phyloP scores from a whole-genome alignment of 2,113 vertebrate species.

The Mesoclemmys tuberculata region DNA sequence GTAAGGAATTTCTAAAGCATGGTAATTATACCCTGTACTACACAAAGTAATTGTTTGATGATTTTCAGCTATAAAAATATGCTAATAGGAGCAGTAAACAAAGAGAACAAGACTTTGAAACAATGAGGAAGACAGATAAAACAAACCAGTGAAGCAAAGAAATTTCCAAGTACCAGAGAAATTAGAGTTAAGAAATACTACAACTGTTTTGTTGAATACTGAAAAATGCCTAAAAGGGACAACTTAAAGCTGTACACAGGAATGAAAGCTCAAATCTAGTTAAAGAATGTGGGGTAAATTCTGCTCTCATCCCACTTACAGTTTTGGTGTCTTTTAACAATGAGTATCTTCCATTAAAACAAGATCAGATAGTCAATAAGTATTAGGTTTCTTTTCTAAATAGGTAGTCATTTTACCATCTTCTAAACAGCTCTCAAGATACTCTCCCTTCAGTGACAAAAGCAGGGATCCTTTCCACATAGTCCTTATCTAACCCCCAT shows the following conservation, averaged over 20 bases:
- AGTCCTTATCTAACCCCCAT: not conserved
- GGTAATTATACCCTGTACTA: not conserved
- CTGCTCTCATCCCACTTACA: not conserved
- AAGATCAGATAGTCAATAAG: not conserved
- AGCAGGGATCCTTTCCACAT: not conserved
- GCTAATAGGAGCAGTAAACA: constrained; percentile 44
- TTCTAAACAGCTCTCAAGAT: not conserved
- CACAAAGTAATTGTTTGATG: constrained; percentile 8
- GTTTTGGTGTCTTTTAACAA: not conserved
- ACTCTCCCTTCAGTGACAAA: not conserved
- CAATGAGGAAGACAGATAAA: constrained; percentile 7
- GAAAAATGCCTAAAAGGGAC: not conserved
- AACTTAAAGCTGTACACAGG: not conserved
- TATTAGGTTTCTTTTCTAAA: not conserved
- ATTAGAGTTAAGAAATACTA: not conserved
- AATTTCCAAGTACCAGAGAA: not conserved
- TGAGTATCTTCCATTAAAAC: not conserved
- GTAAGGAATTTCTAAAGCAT: constrained; percentile 16
- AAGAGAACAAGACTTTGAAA: constrained; percentile 31
- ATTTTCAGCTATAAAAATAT: constrained; percentile 44
- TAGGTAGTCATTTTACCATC: not conserved
- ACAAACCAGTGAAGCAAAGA: not conserved
- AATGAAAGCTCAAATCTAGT: not conserved
- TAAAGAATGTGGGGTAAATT: not conserved
- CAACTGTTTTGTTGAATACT: not conserved